A percentile compares a stretch with the other conserved stretches of the same genome.
Conservation (phyloP, 2,113 vertebrate species). For the Pantherophis guttatus region DNA sequence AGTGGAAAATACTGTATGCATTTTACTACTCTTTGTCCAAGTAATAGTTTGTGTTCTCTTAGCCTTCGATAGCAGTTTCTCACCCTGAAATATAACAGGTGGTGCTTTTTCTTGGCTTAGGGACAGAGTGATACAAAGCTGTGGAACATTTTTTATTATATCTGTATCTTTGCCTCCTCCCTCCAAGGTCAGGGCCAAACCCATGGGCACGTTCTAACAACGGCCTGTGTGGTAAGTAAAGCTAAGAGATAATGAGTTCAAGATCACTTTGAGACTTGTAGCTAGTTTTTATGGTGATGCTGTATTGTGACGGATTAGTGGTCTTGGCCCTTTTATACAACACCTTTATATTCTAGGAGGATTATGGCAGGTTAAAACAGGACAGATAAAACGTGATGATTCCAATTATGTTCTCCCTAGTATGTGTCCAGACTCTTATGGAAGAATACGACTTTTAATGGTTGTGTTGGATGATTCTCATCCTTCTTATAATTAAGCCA, state of each 20-base stretch:
- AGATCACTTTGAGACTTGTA: neutral
- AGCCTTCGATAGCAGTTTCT: neutral
- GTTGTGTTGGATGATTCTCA: conserved; percentile 44
- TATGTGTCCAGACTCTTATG: neutral
- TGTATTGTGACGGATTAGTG: neutral
- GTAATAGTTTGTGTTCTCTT: neutral
- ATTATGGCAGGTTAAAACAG: neutral
- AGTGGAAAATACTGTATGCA: neutral
- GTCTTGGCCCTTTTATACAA: neutral
- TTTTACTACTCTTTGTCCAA: neutral
- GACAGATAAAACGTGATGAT: neutral
- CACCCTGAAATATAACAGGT: neutral
- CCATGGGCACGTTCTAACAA: neutral
- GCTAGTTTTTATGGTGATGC: neutral
- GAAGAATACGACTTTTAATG: conserved; percentile 21
- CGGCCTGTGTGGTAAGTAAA: neutral
- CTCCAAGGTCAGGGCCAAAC: neutral
- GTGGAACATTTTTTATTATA: conserved; percentile 47
- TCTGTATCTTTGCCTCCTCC: neutral
- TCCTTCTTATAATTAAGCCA: conserved; percentile 56
- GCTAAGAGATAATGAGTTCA: neutral
- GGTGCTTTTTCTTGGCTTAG: neutral
- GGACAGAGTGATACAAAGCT: conserved; percentile 16
- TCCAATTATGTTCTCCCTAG: neutral
- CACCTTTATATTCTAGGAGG: neutral